phyloP scores from a whole-genome alignment of 2,888 invertebrate genomes.

The Marasmarcha lunaedactyla region DNA sequence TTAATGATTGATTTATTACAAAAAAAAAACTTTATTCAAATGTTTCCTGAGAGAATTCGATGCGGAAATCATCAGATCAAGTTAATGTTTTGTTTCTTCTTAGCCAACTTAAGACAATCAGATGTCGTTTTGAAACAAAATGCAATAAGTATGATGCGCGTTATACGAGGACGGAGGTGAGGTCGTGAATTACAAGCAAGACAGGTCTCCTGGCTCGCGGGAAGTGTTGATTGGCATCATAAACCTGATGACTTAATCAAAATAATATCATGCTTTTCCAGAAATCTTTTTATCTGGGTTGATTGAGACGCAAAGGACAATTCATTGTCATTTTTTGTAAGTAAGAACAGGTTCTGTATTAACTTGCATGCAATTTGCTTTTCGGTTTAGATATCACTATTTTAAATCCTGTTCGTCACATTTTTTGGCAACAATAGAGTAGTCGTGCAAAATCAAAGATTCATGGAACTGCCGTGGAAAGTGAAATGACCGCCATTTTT shows the following conservation, averaged over 20 bases:
- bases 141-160: no score
- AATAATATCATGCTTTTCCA: slow-evolving; percentile 19
- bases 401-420: neutral
- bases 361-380: no score
- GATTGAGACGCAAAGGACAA: slow-evolving; percentile 1
- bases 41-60: slow-evolving; percentile 9
- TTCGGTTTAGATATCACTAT: no score
- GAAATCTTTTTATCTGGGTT: no score
- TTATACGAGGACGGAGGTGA: no score
- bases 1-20: slow-evolving; percentile 38
- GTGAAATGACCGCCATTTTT: slow-evolving; percentile 41
- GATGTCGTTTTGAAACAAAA: neutral
- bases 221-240: slow-evolving; percentile 22
- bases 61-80: neutral
- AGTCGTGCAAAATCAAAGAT: slow-evolving; percentile 48
- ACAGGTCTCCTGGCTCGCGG: neutral
- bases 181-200: neutral
- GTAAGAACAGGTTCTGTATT: no score
- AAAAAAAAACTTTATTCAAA: slow-evolving; percentile 27
- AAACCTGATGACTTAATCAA: slow-evolving; percentile 46
- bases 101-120: neutral
- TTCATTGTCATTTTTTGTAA: no score
- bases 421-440: slow-evolving; percentile 30
- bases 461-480: slow-evolving; percentile 33
- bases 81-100: slow-evolving; percentile 1